These are phyloP conservation scores for Eupithecia tripunctaria DNA, from an alignment of 2,888 invertebrate genomes.

Conservation along the genomic window DNA sequence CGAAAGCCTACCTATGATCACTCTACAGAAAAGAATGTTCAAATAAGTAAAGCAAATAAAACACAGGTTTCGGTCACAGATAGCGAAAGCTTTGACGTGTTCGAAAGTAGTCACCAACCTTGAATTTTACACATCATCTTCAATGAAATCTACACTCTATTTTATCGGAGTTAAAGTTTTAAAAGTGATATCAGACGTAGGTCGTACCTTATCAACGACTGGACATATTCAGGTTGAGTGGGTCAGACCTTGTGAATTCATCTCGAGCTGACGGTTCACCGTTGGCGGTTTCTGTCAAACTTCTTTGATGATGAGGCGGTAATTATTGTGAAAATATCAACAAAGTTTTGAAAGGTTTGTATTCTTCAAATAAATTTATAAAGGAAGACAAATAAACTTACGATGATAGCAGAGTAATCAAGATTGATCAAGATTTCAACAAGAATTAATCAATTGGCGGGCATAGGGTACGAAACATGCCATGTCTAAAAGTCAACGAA, in stretches of 20 bases:
- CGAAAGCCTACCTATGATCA: conserved; percentile 55
- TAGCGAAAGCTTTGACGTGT: conserved; percentile 84
- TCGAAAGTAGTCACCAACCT: conserved; percentile 74
- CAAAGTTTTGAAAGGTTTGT: background rate
- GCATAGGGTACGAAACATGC: too few species aligned
- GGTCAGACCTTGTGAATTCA: conserved; percentile 48
- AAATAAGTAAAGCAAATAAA: conserved; percentile 77
- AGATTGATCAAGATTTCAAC: too few species aligned
- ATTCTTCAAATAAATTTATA: background rate
- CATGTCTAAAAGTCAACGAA: too few species aligned
- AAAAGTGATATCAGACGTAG: conserved; percentile 55
- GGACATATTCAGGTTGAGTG: conserved; percentile 76
- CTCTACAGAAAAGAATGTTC: conserved; percentile 65
- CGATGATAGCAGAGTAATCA: background rate
- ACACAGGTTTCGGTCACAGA: conserved; percentile 73
- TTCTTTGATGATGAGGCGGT: conserved; percentile 1
- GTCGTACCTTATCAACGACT: conserved; percentile 65
- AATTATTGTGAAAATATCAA: background rate
- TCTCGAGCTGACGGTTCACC: conserved; percentile 12
- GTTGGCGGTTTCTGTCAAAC: conserved; percentile 2
- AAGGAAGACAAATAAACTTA: background rate
- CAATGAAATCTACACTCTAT: conserved; percentile 53
- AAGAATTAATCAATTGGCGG: background rate
- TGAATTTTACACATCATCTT: conserved; percentile 42
- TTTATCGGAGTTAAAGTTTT: conserved; percentile 17